A percentile compares a stretch with the other conserved stretches of the same genome.
These are phyloP conservation scores for Beaufortia kweichowensis DNA, from an alignment of 2,113 vertebrate genomes.

Conservation along the genomic window DNA sequence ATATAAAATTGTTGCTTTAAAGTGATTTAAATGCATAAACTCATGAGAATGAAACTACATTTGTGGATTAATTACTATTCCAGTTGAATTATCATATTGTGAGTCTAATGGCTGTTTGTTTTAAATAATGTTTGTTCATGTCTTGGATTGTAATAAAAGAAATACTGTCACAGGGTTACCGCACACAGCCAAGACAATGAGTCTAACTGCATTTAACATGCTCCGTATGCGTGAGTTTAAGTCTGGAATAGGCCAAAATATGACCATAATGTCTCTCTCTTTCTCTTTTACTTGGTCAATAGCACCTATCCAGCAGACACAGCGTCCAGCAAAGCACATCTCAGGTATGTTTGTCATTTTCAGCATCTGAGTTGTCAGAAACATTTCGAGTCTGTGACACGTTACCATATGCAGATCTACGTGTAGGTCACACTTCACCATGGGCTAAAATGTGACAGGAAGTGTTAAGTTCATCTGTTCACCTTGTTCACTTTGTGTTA, in stretches of 20 bases:
- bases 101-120: too few species aligned
- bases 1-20: too few species aligned
- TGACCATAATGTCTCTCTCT: conserved; percentile 12
- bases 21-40: too few species aligned
- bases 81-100: too few species aligned
- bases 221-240: conserved; percentile 13
- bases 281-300: conserved; percentile 29
- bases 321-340: conserved; percentile 93
- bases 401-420: background rate
- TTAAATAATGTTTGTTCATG: too few species aligned
- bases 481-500: conserved; percentile 21
- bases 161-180: too few species aligned
- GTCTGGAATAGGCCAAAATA: background rate
- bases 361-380: conserved; percentile 8
- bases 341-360: conserved; percentile 76
- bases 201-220: conserved; percentile 5
- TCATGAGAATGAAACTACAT: too few species aligned
- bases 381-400: background rate
- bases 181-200: background rate
- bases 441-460: conserved; percentile 39
- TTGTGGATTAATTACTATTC: too few species aligned
- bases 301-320: conserved; percentile 97
- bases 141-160: too few species aligned
- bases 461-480: conserved; percentile 3
- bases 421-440: conserved; percentile 36